A percentile compares a stretch with the other conserved stretches of the same genome.
Conservation (phyloP, 2,888 invertebrate species). For the Noctua comes region DNA sequence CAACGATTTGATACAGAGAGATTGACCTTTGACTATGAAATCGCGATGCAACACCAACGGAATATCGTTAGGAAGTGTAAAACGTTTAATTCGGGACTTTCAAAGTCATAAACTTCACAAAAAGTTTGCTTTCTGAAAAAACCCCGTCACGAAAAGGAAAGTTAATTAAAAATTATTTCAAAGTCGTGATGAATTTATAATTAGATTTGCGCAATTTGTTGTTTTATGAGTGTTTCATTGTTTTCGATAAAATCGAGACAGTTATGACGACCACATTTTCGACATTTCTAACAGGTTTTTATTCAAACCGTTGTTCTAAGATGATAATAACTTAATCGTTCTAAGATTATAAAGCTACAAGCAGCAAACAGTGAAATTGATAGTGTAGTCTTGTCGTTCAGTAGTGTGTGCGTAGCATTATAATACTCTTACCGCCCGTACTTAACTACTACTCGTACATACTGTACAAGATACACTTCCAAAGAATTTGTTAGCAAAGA, state of each 20-base stretch:
- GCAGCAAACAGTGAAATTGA: slow-evolving; percentile 37
- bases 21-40: slow-evolving; percentile 81
- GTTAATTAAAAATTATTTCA: slow-evolving; percentile 44
- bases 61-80: slow-evolving; percentile 72
- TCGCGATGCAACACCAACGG: slow-evolving; percentile 68
- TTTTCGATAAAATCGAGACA: slow-evolving; percentile 31
- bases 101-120: slow-evolving; percentile 61
- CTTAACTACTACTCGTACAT: slow-evolving; percentile 67
- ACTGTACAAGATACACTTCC: slow-evolving; percentile 81
- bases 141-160: slow-evolving; percentile 44
- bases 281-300: slow-evolving; percentile 14
- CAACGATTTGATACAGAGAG: slow-evolving; percentile 84
- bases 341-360: slow-evolving; percentile 25
- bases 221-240: slow-evolving; percentile 52
- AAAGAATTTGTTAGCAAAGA: slow-evolving; percentile 89
- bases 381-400: slow-evolving; percentile 40
- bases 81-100: slow-evolving; percentile 72
- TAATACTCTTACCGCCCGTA: slow-evolving; percentile 66
- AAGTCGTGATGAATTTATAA: slow-evolving; percentile 59
- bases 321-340: slow-evolving; percentile 46
- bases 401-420: slow-evolving; percentile 59
- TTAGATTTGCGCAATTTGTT: slow-evolving; percentile 28
- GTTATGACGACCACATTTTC: slow-evolving; percentile 35
- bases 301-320: slow-evolving; percentile 24
- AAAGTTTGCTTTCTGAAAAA: slow-evolving; percentile 44